A percentile compares a stretch with the other conserved stretches of the same genome.
These are phyloP conservation scores for Caprella mutica DNA, from an alignment of 2,888 invertebrate species.

Conservation along the genomic window DNA sequence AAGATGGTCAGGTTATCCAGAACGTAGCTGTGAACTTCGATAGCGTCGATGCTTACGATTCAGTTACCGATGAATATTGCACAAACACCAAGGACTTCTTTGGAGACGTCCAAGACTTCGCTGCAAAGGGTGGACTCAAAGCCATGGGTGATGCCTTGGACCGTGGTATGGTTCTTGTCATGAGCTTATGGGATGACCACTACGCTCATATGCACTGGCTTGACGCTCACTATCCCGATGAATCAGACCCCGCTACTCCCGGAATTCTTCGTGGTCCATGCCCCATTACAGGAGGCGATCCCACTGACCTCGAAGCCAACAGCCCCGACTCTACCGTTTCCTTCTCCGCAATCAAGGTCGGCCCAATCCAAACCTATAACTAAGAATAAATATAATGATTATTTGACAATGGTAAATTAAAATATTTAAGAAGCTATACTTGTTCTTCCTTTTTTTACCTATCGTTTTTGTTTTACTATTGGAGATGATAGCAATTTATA, in stretches of 20 bases:
- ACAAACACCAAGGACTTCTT: constrained; percentile 20
- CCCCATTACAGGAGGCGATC: constrained; percentile 21
- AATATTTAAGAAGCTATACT: no score
- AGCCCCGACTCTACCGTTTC: constrained; percentile 13
- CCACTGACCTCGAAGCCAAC: constrained; percentile 18
- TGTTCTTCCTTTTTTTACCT: no score
- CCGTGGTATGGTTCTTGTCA: constrained; percentile 28
- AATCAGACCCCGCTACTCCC: constrained; percentile 18
- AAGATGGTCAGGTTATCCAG: constrained; percentile 22
- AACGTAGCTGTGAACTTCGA: constrained; percentile 19
- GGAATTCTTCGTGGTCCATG: constrained; percentile 31
- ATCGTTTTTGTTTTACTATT: no score
- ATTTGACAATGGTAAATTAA: no score
- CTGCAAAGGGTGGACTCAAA: constrained; percentile 23
- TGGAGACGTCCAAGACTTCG: constrained; percentile 26
- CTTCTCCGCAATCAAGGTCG: constrained; percentile 26
- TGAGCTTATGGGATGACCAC: constrained; percentile 33
- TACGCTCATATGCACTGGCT: constrained; percentile 33
- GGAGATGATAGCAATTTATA: no score
- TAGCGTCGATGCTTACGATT: constrained; percentile 20
- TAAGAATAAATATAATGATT: no score
- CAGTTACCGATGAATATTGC: constrained; percentile 29
- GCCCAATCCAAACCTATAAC: constrained; percentile 13
- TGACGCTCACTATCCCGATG: constrained; percentile 27
- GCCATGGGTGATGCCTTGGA: constrained; percentile 29